Percentiles rank a stretch among this genome's conserved stretches.
Evolutionary conservation across 2,888 invertebrate species (phyloP).

Genomic region (Lacanobia oleracea): DNA sequence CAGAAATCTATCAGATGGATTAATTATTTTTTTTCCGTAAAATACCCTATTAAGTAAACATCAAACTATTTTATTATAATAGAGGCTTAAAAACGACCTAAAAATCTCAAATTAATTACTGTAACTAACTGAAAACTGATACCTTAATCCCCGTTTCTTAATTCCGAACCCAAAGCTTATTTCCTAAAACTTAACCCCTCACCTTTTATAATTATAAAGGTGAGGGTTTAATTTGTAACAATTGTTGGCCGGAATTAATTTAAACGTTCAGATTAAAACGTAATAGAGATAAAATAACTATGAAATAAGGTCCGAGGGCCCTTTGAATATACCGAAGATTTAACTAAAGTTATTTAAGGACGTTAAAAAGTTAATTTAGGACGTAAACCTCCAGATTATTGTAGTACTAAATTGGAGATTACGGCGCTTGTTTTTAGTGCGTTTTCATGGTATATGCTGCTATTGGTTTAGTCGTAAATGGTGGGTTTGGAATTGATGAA

Average conservation of each 20-base stretch:
- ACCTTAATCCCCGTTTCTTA: slow-evolving; percentile 38
- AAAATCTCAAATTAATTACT: not conserved
- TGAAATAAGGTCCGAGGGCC: slow-evolving; percentile 51
- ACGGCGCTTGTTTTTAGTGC: slow-evolving; percentile 22
- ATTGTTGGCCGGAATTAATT: slow-evolving; percentile 62
- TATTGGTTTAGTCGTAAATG: slow-evolving; percentile 15
- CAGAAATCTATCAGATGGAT: no score
- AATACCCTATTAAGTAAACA: not conserved
- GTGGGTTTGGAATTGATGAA: slow-evolving; percentile 6
- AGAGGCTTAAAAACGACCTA: not conserved
- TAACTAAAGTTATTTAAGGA: slow-evolving; percentile 44
- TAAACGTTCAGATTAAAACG: slow-evolving; percentile 59
- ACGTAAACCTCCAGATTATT: slow-evolving; percentile 55
- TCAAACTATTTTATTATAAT: not conserved
- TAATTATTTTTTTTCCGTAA: no score
- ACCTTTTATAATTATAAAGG: no score
- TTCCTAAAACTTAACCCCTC: slow-evolving; percentile 35
- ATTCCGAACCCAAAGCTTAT: slow-evolving; percentile 44
- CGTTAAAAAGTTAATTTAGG: slow-evolving; percentile 61
- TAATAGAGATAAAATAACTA: slow-evolving; percentile 64
- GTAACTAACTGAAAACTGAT: slow-evolving; percentile 12
- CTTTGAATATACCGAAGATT: slow-evolving; percentile 31
- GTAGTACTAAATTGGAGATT: slow-evolving; percentile 38
- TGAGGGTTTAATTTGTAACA: no score
- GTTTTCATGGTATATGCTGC: slow-evolving; percentile 11